Evolutionary conservation across 37 sponge, comb jelly and placozoan species (phyloP).

Genomic region (Dysidea cf. avara): DNA sequence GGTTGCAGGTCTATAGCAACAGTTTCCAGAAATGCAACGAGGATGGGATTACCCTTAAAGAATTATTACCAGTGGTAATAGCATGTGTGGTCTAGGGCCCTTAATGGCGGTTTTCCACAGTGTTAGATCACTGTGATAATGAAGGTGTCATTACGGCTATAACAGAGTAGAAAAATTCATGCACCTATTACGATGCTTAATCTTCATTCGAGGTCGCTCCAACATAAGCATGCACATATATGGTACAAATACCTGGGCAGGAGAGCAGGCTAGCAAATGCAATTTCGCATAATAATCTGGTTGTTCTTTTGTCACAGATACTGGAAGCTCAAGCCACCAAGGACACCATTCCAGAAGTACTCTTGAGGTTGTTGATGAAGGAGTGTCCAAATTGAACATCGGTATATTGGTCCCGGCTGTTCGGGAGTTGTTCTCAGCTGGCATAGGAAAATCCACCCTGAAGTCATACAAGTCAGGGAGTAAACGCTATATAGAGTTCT

Average conservation of each 20-base stretch:
- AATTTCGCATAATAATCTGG: not conserved
- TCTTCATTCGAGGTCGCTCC: not conserved
- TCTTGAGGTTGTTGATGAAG: too few species aligned
- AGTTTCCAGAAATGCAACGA: too few species aligned
- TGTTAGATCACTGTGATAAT: slow-evolving; percentile 6
- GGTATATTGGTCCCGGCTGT: not conserved
- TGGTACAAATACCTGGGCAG: not conserved
- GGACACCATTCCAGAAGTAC: too few species aligned
- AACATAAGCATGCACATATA: not conserved
- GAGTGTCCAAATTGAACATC: not conserved
- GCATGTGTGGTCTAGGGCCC: slow-evolving; percentile 5
- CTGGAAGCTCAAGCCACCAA: too few species aligned
- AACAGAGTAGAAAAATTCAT: not conserved
- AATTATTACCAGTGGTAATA: not conserved
- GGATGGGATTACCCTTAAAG: not conserved
- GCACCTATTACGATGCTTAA: slow-evolving; percentile 5
- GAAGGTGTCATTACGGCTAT: not conserved
- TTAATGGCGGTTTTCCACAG: not conserved
- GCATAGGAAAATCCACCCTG: too few species aligned
- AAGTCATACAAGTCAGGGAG: not conserved
- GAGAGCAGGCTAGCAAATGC: not conserved
- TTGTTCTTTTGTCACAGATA: too few species aligned
- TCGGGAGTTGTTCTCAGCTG: slow-evolving; percentile 7
- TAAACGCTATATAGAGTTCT: not conserved
- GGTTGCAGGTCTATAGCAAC: not conserved